Percentiles rank a stretch among this genome's conserved stretches.
Evolutionary conservation across 2,113 vertebrate genomes (phyloP).

Genomic region (Onychostruthus taczanowskii): DNA sequence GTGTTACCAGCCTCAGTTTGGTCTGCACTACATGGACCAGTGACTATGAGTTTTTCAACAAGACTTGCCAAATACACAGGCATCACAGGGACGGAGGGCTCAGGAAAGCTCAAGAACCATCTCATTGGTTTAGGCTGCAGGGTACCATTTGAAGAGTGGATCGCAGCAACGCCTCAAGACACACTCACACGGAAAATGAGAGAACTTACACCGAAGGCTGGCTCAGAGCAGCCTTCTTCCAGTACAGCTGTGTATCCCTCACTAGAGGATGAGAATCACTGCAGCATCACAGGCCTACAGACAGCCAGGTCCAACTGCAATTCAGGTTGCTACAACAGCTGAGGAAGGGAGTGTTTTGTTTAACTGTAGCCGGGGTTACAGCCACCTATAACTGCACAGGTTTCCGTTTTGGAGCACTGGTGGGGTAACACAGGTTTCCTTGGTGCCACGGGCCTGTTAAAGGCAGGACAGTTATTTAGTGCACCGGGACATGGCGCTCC

Average conservation of each 20-base stretch:
- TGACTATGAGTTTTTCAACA: fast-evolving
- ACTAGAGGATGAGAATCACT: not conserved
- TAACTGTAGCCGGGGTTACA: not conserved
- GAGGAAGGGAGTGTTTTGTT: conserved; percentile 45
- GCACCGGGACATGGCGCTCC: not conserved
- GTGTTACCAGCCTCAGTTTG: not conserved
- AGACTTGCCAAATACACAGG: not conserved
- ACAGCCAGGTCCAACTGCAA: not conserved
- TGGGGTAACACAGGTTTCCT: not conserved
- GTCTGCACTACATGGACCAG: not conserved
- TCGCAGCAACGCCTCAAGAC: not conserved
- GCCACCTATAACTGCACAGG: not conserved
- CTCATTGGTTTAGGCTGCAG: not conserved
- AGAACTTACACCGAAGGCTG: not conserved
- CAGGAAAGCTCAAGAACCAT: not conserved
- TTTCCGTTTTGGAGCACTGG: not conserved
- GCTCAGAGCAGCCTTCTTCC: not conserved
- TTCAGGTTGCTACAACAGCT: not conserved
- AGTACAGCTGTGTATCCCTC: not conserved
- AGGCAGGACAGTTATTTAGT: not conserved
- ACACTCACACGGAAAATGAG: not conserved
- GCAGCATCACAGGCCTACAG: not conserved
- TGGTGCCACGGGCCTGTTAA: conserved; percentile 20
- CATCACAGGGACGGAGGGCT: not conserved
- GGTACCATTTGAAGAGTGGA: not conserved